Evolutionary conservation across 1,140 invertebrate genomes (phyloP).

Genomic region (Philopotamus ludificatus): DNA sequence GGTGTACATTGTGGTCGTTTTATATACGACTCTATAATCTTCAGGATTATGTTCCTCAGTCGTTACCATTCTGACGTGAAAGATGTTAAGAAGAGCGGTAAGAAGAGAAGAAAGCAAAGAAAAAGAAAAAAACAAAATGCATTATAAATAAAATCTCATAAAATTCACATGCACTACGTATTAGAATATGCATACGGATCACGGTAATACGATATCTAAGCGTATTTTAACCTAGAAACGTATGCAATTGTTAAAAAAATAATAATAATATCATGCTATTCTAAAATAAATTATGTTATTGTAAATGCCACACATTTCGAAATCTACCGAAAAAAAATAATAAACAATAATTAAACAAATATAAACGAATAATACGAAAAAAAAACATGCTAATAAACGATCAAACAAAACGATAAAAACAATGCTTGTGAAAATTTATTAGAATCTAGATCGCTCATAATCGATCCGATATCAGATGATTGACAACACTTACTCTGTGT

Average conservation of each 20-base stretch:
- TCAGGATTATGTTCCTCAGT: slow-evolving; percentile 4
- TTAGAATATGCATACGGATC: no score
- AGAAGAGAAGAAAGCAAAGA: slow-evolving; percentile 24
- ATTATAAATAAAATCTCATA: slow-evolving; percentile 7
- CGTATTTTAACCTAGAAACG: neutral
- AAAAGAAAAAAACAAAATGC: slow-evolving; percentile 19
- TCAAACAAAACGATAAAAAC: slow-evolving; percentile 10
- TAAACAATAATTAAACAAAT: neutral
- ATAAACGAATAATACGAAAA: neutral
- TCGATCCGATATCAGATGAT: slow-evolving; percentile 18
- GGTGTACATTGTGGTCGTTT: slow-evolving; percentile 25
- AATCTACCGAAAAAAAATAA: no score
- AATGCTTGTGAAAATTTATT: slow-evolving; percentile 14
- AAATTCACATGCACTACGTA: slow-evolving; percentile 10
- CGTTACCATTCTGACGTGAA: slow-evolving; percentile 15
- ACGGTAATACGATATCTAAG: no score
- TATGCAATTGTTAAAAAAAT: neutral
- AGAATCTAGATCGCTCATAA: slow-evolving; percentile 15
- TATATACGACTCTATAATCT: slow-evolving; percentile 34
- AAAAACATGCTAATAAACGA: slow-evolving; percentile 17
- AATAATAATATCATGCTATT: neutral
- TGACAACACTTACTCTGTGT: slow-evolving; percentile 41
- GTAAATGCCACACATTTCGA: no score
- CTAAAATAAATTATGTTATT: neutral
- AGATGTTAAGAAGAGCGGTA: slow-evolving; percentile 20